A percentile compares a stretch with the other conserved stretches of the same genome.
These are phyloP conservation scores for Apistogramma diplotaenia DNA, from an alignment of 2,113 vertebrate species.

Conservation along the genomic window DNA sequence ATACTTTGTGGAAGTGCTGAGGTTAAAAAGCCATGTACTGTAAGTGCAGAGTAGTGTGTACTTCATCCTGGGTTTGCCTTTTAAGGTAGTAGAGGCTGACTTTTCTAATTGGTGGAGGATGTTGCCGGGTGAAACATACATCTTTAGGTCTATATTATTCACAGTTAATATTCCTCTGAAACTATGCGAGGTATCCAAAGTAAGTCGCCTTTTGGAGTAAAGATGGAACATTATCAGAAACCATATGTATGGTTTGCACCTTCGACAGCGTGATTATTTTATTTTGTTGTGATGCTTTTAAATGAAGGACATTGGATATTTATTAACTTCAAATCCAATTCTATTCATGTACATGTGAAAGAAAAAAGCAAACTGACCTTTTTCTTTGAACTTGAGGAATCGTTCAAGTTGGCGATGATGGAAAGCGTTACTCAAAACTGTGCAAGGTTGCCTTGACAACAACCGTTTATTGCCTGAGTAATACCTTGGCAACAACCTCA, in stretches of 20 bases:
- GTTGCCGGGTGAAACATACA: neutral
- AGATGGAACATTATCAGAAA: neutral
- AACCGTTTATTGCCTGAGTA: slow-evolving; percentile 5
- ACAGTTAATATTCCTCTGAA: neutral
- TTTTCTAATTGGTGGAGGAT: neutral
- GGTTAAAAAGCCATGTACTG: neutral
- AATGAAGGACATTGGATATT: neutral
- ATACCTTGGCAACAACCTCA: neutral
- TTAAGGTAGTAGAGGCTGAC: neutral
- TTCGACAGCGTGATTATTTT: neutral
- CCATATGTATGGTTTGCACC: neutral
- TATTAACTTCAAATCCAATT: neutral
- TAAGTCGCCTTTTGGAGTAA: neutral
- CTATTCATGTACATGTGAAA: neutral
- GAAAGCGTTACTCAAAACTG: neutral
- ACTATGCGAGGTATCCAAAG: neutral
- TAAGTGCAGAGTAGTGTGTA: neutral
- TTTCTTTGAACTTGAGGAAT: neutral
- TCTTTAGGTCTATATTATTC: neutral
- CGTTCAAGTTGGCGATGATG: neutral
- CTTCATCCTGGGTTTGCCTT: neutral
- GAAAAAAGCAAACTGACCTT: neutral
- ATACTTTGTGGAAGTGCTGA: neutral
- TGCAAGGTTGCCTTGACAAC: slow-evolving; percentile 24
- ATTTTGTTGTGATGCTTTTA: neutral